Percentiles rank a stretch among this genome's conserved stretches.
Evolutionary conservation across 2,888 invertebrate species (phyloP).

Genomic region (Caenorhabditis sp.): DNA sequence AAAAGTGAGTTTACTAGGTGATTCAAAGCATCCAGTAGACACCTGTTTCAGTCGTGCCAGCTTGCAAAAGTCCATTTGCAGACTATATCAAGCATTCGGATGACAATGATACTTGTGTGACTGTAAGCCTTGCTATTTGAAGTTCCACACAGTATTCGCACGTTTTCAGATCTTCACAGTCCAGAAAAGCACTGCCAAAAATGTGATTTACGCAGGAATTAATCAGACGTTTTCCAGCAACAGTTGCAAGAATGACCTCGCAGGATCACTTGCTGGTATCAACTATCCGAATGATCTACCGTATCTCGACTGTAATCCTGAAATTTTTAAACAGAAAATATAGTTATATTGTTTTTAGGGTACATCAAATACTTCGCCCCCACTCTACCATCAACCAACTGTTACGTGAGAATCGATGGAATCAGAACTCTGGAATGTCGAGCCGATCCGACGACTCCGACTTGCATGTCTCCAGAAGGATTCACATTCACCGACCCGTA

Average conservation of each 20-base stretch:
- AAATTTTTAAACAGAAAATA: too few relatives aligned
- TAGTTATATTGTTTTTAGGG: not conserved
- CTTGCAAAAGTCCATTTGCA: not conserved
- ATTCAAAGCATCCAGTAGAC: too few relatives aligned
- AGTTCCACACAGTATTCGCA: not conserved
- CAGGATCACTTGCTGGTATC: not conserved
- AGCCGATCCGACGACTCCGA: not conserved
- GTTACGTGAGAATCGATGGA: constrained; percentile 35
- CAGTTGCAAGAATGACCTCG: not conserved
- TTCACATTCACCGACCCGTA: constrained; percentile 16
- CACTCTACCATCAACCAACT: not conserved
- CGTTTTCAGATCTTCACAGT: not conserved
- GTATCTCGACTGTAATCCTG: not conserved
- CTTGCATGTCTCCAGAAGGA: constrained; percentile 15
- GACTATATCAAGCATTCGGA: not conserved
- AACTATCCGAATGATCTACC: constrained; percentile 1
- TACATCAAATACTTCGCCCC: not conserved
- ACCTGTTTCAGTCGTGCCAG: constrained; percentile 3
- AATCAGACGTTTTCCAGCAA: not conserved
- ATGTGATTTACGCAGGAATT: not conserved
- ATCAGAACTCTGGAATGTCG: constrained; percentile 13
- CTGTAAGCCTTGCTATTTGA: constrained; percentile 1
- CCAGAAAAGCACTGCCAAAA: not conserved
- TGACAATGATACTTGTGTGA: constrained; percentile 10
- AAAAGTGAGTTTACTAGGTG: not conserved